phyloP scores from a whole-genome alignment of 2,113 vertebrate species.

The Heloderma charlesbogerti region DNA sequence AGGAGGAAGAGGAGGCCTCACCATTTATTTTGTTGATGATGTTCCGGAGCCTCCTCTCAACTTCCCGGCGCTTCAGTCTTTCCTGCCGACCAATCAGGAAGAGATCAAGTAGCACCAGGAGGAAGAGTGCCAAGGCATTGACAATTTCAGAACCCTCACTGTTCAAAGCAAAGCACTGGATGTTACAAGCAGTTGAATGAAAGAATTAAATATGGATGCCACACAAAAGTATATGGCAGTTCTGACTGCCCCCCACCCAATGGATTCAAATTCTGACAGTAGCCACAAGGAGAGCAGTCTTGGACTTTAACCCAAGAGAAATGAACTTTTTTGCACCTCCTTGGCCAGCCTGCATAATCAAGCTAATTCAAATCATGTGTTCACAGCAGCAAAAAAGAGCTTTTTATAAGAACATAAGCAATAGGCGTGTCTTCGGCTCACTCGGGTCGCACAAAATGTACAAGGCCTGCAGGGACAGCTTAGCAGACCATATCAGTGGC shows the following conservation, averaged over 20 bases:
- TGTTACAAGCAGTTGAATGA: conserved; percentile 31
- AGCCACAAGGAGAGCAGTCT: not conserved
- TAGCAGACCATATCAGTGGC: not conserved
- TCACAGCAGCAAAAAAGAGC: not conserved
- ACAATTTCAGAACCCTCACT: conserved; percentile 92
- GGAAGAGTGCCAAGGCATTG: conserved; percentile 87
- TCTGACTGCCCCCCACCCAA: not conserved
- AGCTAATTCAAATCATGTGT: not conserved
- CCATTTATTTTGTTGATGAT: conserved; percentile 90
- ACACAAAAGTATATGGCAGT: conserved; percentile 9
- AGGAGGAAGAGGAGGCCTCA: conserved; percentile 67
- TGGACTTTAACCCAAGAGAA: not conserved
- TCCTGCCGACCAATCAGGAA: conserved; percentile 90
- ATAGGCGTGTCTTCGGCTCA: not conserved
- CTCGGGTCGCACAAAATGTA: not conserved
- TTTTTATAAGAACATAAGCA: not conserved
- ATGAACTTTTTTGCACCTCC: not conserved
- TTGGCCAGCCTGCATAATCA: not conserved
- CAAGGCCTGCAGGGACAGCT: not conserved
- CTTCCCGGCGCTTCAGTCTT: conserved; percentile 88
- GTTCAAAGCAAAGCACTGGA: conserved; percentile 52
- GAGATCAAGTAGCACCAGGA: conserved; percentile 90
- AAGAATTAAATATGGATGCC: not conserved
- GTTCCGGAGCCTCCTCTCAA: conserved; percentile 87
- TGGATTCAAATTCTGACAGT: not conserved